phyloP scores from a whole-genome alignment of 2,113 vertebrate genomes.

The Polypterus bichir region DNA sequence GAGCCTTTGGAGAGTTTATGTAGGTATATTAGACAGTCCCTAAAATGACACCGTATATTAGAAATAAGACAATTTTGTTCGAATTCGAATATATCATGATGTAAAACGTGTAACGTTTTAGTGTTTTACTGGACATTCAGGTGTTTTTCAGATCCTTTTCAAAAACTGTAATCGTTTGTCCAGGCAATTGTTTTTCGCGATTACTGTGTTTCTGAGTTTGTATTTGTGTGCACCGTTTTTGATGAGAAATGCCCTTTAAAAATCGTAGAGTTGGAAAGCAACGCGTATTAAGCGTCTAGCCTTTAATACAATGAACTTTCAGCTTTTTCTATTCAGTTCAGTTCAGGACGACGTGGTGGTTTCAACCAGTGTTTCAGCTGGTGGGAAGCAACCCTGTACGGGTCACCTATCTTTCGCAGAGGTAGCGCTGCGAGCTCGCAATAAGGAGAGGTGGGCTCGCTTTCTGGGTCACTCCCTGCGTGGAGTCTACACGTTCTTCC shows the following conservation, averaged over 20 bases:
- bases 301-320: neutral
- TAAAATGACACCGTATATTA: neutral
- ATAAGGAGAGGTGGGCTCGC: no score
- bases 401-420: no score
- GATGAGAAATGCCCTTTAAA: neutral
- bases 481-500: no score
- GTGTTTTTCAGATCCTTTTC: neutral
- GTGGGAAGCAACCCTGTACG: no score
- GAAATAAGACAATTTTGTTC: neutral
- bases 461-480: no score
- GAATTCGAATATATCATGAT: neutral
- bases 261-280: neutral
- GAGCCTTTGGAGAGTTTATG: slow-evolving; percentile 65
- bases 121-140: neutral
- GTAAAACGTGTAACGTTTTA: neutral
- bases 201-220: neutral
- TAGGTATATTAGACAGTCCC: slow-evolving; percentile 37
- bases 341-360: no score
- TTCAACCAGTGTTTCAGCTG: no score
- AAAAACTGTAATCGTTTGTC: neutral
- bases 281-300: neutral
- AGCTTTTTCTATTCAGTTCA: no score
- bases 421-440: no score
- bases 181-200: neutral
- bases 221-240: neutral